Evolutionary conservation across 2,113 vertebrate genomes (phyloP).

Genomic region (Eulemur macaco): DNA sequence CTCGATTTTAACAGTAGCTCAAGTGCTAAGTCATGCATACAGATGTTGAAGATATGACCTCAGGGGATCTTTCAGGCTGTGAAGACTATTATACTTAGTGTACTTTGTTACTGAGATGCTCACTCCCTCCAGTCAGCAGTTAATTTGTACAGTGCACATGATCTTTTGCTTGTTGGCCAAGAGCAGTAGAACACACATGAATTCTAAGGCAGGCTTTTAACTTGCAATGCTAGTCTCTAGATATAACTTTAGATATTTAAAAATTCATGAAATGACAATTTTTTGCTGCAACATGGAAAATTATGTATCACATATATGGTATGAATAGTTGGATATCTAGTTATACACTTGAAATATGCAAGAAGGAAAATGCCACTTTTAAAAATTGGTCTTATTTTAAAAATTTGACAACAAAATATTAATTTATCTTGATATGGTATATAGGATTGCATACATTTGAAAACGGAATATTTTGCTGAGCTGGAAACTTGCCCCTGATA

Average conservation of each 20-base stretch:
- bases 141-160: background rate
- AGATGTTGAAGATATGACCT: conserved; percentile 40
- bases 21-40: conserved; percentile 18
- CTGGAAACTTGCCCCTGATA: background rate
- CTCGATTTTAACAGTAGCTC: conserved; percentile 47
- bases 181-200: background rate
- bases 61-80: conserved; percentile 46
- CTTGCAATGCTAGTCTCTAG: background rate
- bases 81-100: conserved; percentile 31
- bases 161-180: background rate
- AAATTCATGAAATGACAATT: background rate
- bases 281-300: background rate
- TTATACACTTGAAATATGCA: background rate
- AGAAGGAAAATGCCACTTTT: background rate
- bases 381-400: background rate
- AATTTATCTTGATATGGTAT: background rate
- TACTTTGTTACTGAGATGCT: background rate
- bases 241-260: background rate
- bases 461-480: background rate
- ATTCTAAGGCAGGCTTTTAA: conserved; percentile 1
- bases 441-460: background rate
- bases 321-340: background rate
- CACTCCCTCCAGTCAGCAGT: conserved; percentile 15
- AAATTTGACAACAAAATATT: background rate
- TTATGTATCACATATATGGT: too few species aligned